A percentile compares a stretch with the other conserved stretches of the same genome.
Conservation (phyloP, 2,797 vertebrate genomes). For the Esox masquinongy region DNA sequence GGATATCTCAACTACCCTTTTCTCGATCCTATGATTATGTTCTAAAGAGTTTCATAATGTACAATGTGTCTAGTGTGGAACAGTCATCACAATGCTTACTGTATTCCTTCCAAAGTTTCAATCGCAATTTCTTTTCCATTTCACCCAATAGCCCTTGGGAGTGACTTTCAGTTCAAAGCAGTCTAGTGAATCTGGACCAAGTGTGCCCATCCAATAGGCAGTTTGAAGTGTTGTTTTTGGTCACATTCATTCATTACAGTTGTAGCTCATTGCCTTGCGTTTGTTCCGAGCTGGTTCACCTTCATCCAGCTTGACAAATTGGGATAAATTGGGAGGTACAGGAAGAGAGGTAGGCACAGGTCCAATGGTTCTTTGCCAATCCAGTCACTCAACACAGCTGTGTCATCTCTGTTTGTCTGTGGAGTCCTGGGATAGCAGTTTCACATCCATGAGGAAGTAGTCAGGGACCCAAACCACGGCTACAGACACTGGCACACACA, state of each 20-base stretch:
- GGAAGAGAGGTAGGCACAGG: constrained; percentile 7
- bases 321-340: constrained; percentile 20
- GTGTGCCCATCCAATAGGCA: not conserved
- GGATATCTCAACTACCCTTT: not conserved
- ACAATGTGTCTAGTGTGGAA: not conserved
- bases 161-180: not conserved
- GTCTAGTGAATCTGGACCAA: constrained; percentile 1
- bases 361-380: constrained; percentile 44
- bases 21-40: not conserved
- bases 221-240: not conserved
- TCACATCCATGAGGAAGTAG: constrained; percentile 32
- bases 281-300: not conserved
- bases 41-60: not conserved
- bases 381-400: constrained; percentile 31
- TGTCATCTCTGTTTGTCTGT: constrained; percentile 20
- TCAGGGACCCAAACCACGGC: constrained; percentile 13
- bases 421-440: constrained; percentile 19
- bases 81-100: not conserved
- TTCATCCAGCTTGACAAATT: constrained; percentile 27
- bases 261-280: not conserved
- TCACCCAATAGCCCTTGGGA: not conserved
- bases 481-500: not conserved
- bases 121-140: not conserved
- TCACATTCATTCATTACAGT: constrained; percentile 14
- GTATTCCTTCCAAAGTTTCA: not conserved